phyloP scores from a whole-genome alignment of 2,888 invertebrate species.

The Drosophila sordidula region DNA sequence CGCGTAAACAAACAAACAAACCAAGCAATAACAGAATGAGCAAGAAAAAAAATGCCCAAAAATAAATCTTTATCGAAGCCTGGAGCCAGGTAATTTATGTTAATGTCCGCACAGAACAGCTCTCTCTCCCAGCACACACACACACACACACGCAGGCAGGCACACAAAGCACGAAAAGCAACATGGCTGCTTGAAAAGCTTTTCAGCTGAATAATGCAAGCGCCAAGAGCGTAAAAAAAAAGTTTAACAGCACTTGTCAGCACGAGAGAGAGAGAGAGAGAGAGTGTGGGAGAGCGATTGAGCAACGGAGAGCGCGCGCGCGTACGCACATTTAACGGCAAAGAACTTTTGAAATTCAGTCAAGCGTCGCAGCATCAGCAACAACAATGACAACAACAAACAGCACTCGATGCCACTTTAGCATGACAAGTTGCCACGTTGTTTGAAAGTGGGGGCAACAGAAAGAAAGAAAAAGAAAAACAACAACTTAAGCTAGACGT shows the following conservation, averaged over 20 bases:
- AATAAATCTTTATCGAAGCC: slow-evolving; percentile 34
- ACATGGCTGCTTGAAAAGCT: slow-evolving; percentile 78
- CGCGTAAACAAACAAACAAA: slow-evolving; percentile 66
- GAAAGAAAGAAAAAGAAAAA: background rate
- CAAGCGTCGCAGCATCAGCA: slow-evolving; percentile 53
- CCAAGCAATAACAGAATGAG: slow-evolving; percentile 18
- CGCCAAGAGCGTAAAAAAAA: slow-evolving; percentile 23
- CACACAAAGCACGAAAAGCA: slow-evolving; percentile 61
- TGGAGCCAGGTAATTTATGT: slow-evolving; percentile 58
- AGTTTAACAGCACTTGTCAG: slow-evolving; percentile 59
- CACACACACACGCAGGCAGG: slow-evolving; percentile 19
- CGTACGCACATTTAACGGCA: slow-evolving; percentile 63
- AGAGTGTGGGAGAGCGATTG: slow-evolving; percentile 2
- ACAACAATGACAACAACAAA: slow-evolving; percentile 19
- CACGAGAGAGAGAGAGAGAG: slow-evolving; percentile 32
- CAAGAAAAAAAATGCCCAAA: slow-evolving; percentile 38
- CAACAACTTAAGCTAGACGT: slow-evolving; percentile 5
- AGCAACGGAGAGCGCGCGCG: slow-evolving; percentile 1
- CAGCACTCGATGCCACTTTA: slow-evolving; percentile 43
- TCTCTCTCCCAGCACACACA: slow-evolving; percentile 26
- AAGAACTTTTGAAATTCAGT: slow-evolving; percentile 77
- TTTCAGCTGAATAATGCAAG: slow-evolving; percentile 77
- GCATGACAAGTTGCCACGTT: slow-evolving; percentile 70
- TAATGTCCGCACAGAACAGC: slow-evolving; percentile 28
- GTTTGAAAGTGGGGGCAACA: slow-evolving; percentile 21